A percentile compares a stretch with the other conserved stretches of the same genome.
These are phyloP conservation scores for Phenganax marumi DNA, from an alignment of 92 coral and sea anemone genomes.

Conservation along the genomic window DNA sequence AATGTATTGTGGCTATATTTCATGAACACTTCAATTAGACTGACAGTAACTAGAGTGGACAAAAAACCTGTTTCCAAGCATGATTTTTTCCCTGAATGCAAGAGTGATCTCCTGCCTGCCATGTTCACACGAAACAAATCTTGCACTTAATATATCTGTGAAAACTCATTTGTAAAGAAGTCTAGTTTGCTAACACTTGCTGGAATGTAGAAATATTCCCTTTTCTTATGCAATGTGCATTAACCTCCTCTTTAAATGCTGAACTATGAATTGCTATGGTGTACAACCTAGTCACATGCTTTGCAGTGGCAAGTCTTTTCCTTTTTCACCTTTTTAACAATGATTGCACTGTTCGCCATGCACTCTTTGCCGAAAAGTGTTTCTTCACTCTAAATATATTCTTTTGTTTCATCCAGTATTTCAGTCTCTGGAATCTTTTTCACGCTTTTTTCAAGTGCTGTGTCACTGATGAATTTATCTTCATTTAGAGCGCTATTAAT, in stretches of 20 bases:
- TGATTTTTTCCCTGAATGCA: too few species aligned
- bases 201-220: too few species aligned
- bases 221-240: background rate
- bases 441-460: constrained; percentile 33
- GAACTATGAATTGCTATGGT: too few species aligned
- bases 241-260: background rate
- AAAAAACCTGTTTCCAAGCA: too few species aligned
- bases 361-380: constrained; percentile 38
- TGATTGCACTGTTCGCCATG: constrained; percentile 22
- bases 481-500: constrained; percentile 28
- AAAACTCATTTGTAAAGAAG: too few species aligned
- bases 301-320: constrained; percentile 52
- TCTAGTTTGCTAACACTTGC: too few species aligned
- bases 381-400: constrained; percentile 48
- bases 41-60: too few species aligned
- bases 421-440: constrained; percentile 43
- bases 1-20: too few species aligned
- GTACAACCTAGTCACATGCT: constrained; percentile 36
- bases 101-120: too few species aligned
- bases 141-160: too few species aligned
- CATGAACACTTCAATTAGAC: too few species aligned
- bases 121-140: too few species aligned
- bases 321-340: constrained; percentile 28
- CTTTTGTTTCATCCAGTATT: constrained; percentile 39
- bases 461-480: constrained; percentile 22